Evolutionary conservation across 1,140 invertebrate genomes (phyloP).

Genomic region (Drosophila repletoides): DNA sequence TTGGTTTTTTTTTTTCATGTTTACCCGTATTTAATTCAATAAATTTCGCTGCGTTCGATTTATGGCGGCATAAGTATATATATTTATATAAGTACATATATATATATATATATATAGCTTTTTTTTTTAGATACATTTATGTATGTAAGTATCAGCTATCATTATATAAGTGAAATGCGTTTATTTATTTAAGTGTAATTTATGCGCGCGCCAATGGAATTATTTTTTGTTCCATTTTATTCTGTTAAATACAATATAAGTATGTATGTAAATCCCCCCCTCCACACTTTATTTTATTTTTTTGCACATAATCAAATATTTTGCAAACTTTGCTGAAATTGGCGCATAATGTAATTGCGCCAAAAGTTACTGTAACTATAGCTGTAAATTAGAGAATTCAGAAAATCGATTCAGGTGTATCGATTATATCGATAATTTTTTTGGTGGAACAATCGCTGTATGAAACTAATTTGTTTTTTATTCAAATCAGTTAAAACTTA

Average conservation of each 20-base stretch:
- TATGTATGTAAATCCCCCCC: too few species aligned
- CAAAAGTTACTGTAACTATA: conserved; percentile 23
- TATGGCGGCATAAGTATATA: conserved; percentile 3
- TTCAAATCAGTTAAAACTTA: too few species aligned
- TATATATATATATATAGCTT: conserved; percentile 9
- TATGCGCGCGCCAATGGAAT: conserved; percentile 40
- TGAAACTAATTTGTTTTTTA: too few species aligned
- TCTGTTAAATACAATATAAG: not conserved
- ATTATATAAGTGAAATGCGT: conserved; percentile 52
- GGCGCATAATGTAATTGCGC: conserved; percentile 10
- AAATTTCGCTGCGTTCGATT: conserved; percentile 34
- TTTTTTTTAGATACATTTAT: conserved; percentile 16
- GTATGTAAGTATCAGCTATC: conserved; percentile 30
- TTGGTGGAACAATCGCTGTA: not conserved
- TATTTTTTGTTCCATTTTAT: conserved; percentile 12
- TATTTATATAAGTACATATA: not conserved
- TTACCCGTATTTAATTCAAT: conserved; percentile 38
- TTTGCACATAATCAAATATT: conserved; percentile 15
- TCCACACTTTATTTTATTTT: not conserved
- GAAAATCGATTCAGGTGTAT: too few species aligned
- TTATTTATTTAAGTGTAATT: conserved; percentile 60
- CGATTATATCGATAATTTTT: too few species aligned
- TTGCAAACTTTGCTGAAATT: conserved; percentile 25
- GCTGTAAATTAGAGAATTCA: too few species aligned
- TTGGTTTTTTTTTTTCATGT: conserved; percentile 7